phyloP scores from a whole-genome alignment of 2,888 invertebrate species.

The Caenorhabditis doughertyi region DNA sequence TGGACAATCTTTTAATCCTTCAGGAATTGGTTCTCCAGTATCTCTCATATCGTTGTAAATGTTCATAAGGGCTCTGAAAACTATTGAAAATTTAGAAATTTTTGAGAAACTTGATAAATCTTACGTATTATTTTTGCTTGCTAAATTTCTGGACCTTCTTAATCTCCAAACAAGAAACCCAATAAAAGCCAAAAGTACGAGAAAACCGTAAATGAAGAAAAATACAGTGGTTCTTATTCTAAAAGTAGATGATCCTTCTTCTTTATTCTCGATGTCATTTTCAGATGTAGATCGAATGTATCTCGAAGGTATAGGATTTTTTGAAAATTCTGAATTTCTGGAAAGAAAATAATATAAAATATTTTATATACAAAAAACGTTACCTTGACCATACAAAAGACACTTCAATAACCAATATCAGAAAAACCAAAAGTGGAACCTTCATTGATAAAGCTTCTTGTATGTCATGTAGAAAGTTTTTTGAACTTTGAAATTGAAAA shows the following conservation, averaged over 20 bases:
- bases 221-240: neutral
- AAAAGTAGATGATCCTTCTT: conserved; percentile 2
- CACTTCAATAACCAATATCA: no score
- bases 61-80: conserved; percentile 58
- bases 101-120: neutral
- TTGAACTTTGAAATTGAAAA: no score
- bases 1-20: conserved; percentile 47
- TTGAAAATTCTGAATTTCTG: no score
- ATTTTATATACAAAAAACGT: no score
- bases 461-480: no score
- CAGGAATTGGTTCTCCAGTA: conserved; percentile 29
- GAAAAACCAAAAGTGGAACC: no score
- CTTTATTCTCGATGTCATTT: neutral
- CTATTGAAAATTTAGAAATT: neutral
- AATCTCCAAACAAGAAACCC: conserved; percentile 25
- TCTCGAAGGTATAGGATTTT: no score
- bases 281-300: no score
- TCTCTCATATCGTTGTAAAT: conserved; percentile 67
- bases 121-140: neutral
- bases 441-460: no score
- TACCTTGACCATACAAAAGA: no score
- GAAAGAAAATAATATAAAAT: no score
- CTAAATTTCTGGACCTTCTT: conserved; percentile 1
- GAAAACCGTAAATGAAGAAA: conserved; percentile 15
- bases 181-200: conserved; percentile 20